These are phyloP conservation scores for Pachyramphus minor DNA, from an alignment of 2,113 vertebrate genomes.

Conservation along the genomic window DNA sequence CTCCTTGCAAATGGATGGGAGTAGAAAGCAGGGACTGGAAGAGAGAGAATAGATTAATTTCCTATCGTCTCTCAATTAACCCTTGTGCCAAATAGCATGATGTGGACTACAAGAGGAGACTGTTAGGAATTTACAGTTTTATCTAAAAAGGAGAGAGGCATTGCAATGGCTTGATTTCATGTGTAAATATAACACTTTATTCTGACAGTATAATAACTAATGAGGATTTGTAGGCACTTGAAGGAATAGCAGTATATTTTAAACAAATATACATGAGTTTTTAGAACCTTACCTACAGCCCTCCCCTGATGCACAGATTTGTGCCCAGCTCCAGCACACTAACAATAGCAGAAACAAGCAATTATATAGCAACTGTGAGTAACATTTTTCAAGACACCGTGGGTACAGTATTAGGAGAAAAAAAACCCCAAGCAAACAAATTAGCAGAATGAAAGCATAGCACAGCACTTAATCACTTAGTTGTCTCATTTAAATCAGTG, in stretches of 20 bases:
- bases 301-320: background rate
- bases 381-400: background rate
- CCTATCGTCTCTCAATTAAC: background rate
- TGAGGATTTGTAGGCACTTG: background rate
- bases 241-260: background rate
- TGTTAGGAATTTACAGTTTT: background rate
- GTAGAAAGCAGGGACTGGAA: background rate
- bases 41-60: conserved; percentile 2
- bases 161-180: background rate
- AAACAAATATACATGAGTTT: background rate
- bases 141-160: background rate
- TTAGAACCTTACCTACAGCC: background rate
- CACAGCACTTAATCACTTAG: background rate
- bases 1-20: background rate
- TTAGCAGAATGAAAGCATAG: conserved; percentile 26
- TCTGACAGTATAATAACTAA: background rate
- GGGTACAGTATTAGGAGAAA: background rate
- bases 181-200: background rate
- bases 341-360: background rate
- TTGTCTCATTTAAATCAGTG: conserved; percentile 38
- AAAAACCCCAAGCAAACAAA: background rate
- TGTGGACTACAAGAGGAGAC: background rate
- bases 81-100: background rate
- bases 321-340: background rate
- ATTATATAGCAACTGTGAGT: background rate